A percentile compares a stretch with the other conserved stretches of the same genome.
Evolutionary conservation across 2,888 invertebrate species (phyloP).

Genomic region (Griposia aprilina): DNA sequence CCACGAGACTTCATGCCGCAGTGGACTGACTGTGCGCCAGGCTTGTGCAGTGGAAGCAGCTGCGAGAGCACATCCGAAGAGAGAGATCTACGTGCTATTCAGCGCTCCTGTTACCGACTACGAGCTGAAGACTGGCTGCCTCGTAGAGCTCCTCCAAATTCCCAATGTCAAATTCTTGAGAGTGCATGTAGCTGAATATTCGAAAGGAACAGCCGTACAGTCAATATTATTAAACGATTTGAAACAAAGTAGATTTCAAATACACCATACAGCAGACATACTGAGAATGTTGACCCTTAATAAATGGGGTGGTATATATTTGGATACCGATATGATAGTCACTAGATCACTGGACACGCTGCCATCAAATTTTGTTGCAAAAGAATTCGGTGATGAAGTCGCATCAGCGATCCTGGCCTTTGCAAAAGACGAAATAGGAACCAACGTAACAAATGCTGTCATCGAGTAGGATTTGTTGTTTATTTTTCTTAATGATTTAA

Average conservation of each 20-base stretch:
- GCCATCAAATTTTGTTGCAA: constrained; percentile 90
- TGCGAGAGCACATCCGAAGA: constrained; percentile 90
- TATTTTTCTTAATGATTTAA: neutral
- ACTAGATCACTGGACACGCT: constrained; percentile 89
- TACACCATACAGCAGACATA: constrained; percentile 91
- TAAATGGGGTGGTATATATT: constrained; percentile 93
- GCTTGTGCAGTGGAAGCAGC: constrained; percentile 93
- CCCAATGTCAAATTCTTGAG: constrained; percentile 52
- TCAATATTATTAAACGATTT: constrained; percentile 31
- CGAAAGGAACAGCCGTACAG: constrained; percentile 45
- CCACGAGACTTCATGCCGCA: constrained; percentile 92
- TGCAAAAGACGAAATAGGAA: constrained; percentile 58
- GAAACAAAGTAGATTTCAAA: constrained; percentile 20
- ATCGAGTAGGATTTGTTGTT: constrained; percentile 27
- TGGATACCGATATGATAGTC: constrained; percentile 93
- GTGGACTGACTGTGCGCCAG: constrained; percentile 90
- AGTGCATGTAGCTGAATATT: constrained; percentile 75
- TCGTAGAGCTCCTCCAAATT: constrained; percentile 32
- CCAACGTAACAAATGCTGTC: constrained; percentile 23
- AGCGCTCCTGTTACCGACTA: constrained; percentile 38
- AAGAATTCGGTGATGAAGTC: constrained; percentile 87
- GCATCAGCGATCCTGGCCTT: constrained; percentile 79
- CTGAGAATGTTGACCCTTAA: constrained; percentile 92
- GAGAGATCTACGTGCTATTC: constrained; percentile 90
- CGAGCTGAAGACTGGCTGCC: constrained; percentile 34